Evolutionary conservation across 30 jellyfish, hydroid and myxozoan genomes (phyloP).

Genomic region (Turritopsis rubra): DNA sequence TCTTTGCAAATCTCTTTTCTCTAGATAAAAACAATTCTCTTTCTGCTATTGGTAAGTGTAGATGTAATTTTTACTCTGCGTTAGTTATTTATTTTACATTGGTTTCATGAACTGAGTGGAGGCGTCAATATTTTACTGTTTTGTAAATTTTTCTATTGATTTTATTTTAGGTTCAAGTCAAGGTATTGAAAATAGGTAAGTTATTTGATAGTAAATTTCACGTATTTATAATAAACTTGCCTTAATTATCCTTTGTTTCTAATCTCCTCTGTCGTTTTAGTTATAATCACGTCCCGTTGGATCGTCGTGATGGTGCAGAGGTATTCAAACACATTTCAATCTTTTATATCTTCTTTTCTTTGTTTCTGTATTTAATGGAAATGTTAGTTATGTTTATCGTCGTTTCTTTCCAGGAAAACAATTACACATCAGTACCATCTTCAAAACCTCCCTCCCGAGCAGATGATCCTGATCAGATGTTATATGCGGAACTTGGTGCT

Average conservation of each 20-base stretch:
- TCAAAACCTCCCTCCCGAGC: background rate
- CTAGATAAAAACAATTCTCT: background rate
- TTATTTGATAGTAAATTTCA: background rate
- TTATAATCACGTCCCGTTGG: background rate
- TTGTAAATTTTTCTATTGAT: no score
- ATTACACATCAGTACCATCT: background rate
- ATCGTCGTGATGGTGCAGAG: background rate
- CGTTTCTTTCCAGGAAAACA: background rate
- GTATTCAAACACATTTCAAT: no score
- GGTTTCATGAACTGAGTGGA: no score
- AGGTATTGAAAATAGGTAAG: background rate
- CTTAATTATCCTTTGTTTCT: background rate
- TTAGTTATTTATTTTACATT: no score
- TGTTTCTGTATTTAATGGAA: background rate
- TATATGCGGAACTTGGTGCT: constrained; percentile 37
- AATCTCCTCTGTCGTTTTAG: background rate
- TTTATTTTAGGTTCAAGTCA: background rate
- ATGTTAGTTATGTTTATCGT: background rate
- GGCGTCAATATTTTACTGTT: no score
- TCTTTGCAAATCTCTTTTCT: background rate
- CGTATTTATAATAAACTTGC: background rate
- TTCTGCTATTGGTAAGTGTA: background rate
- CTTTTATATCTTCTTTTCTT: background rate
- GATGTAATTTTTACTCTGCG: background rate
- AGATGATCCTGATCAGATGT: constrained; percentile 32